These are phyloP conservation scores for Abscondita cerata DNA, from an alignment of 2,888 invertebrate genomes.

Conservation along the genomic window DNA sequence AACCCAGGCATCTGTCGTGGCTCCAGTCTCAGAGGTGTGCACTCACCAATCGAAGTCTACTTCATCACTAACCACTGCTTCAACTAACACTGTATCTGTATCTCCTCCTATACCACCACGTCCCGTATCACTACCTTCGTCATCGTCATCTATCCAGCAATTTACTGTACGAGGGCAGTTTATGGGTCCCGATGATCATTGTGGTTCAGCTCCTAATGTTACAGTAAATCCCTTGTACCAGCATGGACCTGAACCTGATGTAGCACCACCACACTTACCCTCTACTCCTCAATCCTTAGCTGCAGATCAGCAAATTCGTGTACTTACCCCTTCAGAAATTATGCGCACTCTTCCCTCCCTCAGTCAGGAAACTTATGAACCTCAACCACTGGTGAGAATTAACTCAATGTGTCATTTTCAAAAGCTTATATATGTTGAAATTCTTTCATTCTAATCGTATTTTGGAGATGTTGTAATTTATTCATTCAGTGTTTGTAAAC, in stretches of 20 bases:
- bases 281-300: slow-evolving; percentile 46
- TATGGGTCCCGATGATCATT: slow-evolving; percentile 60
- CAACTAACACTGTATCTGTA: slow-evolving; percentile 42
- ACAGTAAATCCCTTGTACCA: slow-evolving; percentile 68
- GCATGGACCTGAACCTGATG: slow-evolving; percentile 41
- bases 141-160: slow-evolving; percentile 56
- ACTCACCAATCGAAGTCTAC: slow-evolving; percentile 51
- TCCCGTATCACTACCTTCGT: slow-evolving; percentile 44
- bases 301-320: slow-evolving; percentile 84
- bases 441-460: slow-evolving; percentile 30
- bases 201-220: slow-evolving; percentile 72
- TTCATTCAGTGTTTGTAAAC: slow-evolving; percentile 35
- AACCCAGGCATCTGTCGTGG: slow-evolving; percentile 34
- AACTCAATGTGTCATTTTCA: slow-evolving; percentile 37
- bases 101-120: slow-evolving; percentile 31
- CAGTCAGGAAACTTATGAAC: slow-evolving; percentile 74
- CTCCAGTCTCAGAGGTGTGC: slow-evolving; percentile 59
- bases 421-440: slow-evolving; percentile 32
- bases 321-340: slow-evolving; percentile 88
- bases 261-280: slow-evolving; percentile 36
- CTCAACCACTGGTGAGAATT: slow-evolving; percentile 59
- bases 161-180: slow-evolving; percentile 59
- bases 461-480: slow-evolving; percentile 27
- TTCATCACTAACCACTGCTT: slow-evolving; percentile 50
- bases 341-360: slow-evolving; percentile 90